These are phyloP conservation scores for Coelopa frigida DNA, from an alignment of 1,140 invertebrate genomes.

Conservation along the genomic window DNA sequence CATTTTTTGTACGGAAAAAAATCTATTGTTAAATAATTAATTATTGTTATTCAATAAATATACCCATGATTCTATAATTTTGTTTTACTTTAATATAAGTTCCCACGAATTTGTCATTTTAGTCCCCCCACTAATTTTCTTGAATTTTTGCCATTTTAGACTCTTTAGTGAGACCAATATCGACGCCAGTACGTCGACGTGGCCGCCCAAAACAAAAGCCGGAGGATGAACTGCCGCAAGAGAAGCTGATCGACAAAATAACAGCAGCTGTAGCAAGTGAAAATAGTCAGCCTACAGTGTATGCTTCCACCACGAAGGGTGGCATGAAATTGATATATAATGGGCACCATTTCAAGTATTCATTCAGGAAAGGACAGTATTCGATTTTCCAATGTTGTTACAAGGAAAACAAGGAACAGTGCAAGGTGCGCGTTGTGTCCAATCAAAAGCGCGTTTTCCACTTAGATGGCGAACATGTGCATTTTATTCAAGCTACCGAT, in stretches of 20 bases:
- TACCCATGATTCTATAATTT: no score
- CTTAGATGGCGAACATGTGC: slow-evolving; percentile 35
- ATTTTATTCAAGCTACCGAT: slow-evolving; percentile 38
- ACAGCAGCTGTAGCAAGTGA: slow-evolving; percentile 5
- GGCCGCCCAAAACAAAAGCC: no score
- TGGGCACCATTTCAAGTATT: slow-evolving; percentile 38
- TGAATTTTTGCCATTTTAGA: no score
- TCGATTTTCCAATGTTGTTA: slow-evolving; percentile 42
- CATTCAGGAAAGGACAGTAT: slow-evolving; percentile 33
- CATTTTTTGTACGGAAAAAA: no score
- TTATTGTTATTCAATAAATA: no score
- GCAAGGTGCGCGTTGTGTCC: slow-evolving; percentile 36
- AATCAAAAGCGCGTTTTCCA: slow-evolving; percentile 39
- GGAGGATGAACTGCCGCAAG: no score
- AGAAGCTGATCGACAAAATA: slow-evolving; percentile 6
- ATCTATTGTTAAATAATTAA: no score
- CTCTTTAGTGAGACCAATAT: no score
- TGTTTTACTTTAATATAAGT: no score
- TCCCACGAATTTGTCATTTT: no score
- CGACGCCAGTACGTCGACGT: no score
- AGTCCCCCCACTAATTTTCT: no score
- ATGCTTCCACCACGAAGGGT: slow-evolving; percentile 39
- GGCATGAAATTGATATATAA: slow-evolving; percentile 37
- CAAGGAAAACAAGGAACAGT: slow-evolving; percentile 35
- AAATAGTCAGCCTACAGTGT: slow-evolving; percentile 23